A percentile compares a stretch with the other conserved stretches of the same genome.
These are phyloP conservation scores for Hylaeus volcanicus DNA, from an alignment of 1,140 invertebrate genomes.

Conservation along the genomic window DNA sequence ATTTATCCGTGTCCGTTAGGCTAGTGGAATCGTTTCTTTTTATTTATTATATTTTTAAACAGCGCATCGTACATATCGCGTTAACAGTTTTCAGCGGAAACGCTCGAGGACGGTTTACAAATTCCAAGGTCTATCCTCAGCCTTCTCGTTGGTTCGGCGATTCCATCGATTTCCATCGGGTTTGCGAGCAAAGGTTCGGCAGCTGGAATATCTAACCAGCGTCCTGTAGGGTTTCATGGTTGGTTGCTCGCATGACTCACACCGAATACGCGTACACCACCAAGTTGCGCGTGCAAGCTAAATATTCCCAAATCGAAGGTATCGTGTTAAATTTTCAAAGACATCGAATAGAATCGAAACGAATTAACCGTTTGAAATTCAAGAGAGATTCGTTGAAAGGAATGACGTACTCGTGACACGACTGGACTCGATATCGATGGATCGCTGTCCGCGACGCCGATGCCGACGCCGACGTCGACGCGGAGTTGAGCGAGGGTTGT, in stretches of 20 bases:
- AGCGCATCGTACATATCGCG: no score
- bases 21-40: no score
- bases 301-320: conserved; percentile 17
- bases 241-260: conserved; percentile 65
- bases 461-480: no score
- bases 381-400: neutral
- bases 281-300: neutral
- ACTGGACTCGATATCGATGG: conserved; percentile 43
- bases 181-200: conserved; percentile 43
- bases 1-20: no score
- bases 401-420: conserved; percentile 30
- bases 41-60: no score
- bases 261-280: conserved; percentile 29
- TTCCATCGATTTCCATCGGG: conserved; percentile 59
- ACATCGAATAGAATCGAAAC: no score
- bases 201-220: conserved; percentile 57
- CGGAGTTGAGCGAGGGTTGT: neutral
- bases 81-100: no score
- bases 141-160: conserved; percentile 43
- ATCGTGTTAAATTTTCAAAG: neutral
- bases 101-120: no score
- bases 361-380: no score
- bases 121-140: conserved; percentile 17
- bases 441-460: neutral
- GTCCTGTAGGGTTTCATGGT: conserved; percentile 58